Evolutionary conservation across 2,113 vertebrate genomes (phyloP).

Genomic region (Lonchura striata): DNA sequence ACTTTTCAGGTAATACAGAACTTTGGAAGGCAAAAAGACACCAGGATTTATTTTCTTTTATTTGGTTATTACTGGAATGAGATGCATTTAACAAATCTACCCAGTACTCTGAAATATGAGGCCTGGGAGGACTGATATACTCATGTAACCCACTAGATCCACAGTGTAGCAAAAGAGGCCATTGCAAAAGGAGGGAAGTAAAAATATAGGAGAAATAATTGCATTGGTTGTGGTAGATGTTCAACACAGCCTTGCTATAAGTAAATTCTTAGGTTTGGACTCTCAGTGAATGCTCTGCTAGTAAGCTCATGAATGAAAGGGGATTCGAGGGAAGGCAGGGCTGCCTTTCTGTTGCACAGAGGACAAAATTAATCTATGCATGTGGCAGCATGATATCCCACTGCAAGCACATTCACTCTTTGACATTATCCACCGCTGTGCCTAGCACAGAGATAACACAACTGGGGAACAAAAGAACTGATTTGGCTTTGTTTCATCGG

Average conservation of each 20-base stretch:
- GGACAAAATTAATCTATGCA: neutral
- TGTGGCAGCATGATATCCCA: neutral
- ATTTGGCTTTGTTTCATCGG: neutral
- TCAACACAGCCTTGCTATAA: neutral
- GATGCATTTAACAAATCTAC: neutral
- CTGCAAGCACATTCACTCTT: neutral
- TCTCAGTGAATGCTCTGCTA: neutral
- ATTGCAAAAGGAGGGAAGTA: neutral
- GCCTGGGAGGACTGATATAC: neutral
- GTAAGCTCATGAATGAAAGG: neutral
- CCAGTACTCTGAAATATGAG: neutral
- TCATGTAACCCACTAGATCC: neutral
- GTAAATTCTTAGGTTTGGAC: neutral
- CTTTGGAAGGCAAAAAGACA: neutral
- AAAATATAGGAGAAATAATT: neutral
- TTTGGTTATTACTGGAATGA: neutral
- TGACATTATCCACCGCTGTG: fast-evolving
- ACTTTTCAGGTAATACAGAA: neutral
- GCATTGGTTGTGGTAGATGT: neutral
- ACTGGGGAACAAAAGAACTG: neutral
- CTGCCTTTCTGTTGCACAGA: neutral
- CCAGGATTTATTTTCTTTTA: neutral
- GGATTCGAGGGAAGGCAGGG: neutral
- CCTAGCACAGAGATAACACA: neutral
- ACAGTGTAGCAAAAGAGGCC: neutral